Percentiles rank a stretch among this genome's conserved stretches.
Conservation (phyloP, 2,797 vertebrate species). For the Lerista edwardsae region DNA sequence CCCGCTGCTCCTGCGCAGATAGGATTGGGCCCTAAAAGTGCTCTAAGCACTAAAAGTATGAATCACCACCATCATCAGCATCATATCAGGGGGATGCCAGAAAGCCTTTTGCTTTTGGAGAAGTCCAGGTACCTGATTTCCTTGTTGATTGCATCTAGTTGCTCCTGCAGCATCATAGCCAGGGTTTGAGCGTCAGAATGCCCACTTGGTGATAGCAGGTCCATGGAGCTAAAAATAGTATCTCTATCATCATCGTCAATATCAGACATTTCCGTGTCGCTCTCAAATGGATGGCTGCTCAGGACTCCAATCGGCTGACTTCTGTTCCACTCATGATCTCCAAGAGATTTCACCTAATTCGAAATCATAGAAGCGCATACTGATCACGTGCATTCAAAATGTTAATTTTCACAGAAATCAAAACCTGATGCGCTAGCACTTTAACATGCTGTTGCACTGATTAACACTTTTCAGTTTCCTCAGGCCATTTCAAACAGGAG, state of each 20-base stretch:
- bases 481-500: constrained; percentile 4
- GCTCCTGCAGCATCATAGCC: constrained; percentile 99
- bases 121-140: constrained; percentile 88
- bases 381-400: background rate
- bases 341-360: constrained; percentile 91
- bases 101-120: background rate
- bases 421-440: constrained; percentile 31
- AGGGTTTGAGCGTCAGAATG: constrained; percentile 97
- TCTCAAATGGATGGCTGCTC: constrained; percentile 93
- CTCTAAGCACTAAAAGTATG: background rate
- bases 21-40: background rate
- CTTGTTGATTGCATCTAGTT: constrained; percentile 98
- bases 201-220: constrained; percentile 93
- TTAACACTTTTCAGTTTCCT: background rate
- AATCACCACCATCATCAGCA: background rate
- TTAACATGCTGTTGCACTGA: constrained; percentile 33
- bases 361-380: constrained; percentile 23
- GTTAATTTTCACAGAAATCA: constrained; percentile 33
- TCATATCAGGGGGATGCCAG: background rate
- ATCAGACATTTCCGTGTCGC: constrained; percentile 98
- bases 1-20: too few relatives aligned
- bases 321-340: constrained; percentile 95
- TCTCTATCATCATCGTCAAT: constrained; percentile 97
- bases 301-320: constrained; percentile 91
- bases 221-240: constrained; percentile 98